Evolutionary conservation across 2,888 invertebrate genomes (phyloP).

Genomic region (Urechis unicinctus): DNA sequence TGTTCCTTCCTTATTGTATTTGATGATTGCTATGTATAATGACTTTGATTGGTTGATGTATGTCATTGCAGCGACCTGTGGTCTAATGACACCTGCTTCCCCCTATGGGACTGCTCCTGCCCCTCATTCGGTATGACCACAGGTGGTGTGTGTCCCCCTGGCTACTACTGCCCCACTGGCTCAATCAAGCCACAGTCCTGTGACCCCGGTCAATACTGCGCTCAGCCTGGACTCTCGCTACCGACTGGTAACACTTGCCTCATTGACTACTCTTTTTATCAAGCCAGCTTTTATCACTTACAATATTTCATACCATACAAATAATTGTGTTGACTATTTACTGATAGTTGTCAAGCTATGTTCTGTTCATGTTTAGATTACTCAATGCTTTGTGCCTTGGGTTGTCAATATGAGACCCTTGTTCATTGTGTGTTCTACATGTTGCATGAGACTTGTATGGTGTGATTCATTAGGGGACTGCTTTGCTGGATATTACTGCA

Average conservation of each 20-base stretch:
- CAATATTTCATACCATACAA: no score
- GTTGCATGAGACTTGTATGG: no score
- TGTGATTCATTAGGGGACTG: conserved; percentile 28
- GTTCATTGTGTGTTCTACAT: no score
- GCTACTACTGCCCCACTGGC: conserved; percentile 39
- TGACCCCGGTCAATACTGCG: conserved; percentile 38
- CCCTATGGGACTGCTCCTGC: conserved; percentile 44
- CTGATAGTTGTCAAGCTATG: no score
- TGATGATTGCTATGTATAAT: no score
- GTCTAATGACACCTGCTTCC: conserved; percentile 39
- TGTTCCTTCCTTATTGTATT: no score
- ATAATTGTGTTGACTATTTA: no score
- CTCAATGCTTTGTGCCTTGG: no score
- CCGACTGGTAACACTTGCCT: conserved; percentile 35
- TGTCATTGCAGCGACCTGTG: conserved; percentile 27
- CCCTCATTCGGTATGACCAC: conserved; percentile 34
- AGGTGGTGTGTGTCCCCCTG: conserved; percentile 37
- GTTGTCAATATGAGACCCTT: no score
- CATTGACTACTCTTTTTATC: neutral
- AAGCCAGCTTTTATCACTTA: no score
- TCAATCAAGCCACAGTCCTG: conserved; percentile 36
- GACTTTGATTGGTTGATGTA: no score
- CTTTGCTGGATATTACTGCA: conserved; percentile 42
- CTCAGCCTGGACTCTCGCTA: conserved; percentile 30
- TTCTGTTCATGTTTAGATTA: no score